Evolutionary conservation across 2,888 invertebrate species (phyloP).

Genomic region (Caenorhabditis becei): DNA sequence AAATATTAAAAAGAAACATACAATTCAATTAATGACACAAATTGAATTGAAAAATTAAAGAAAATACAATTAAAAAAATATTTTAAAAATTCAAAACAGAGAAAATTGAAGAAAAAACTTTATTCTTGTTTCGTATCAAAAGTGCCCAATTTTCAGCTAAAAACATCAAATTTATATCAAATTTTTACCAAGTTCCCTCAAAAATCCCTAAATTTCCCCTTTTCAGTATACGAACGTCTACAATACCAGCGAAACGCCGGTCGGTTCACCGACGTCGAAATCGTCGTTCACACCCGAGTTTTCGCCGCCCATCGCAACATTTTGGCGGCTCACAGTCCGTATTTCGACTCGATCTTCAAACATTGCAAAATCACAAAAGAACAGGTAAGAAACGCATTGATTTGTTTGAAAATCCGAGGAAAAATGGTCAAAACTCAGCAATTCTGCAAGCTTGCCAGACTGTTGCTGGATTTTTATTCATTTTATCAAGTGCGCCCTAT

Average conservation of each 20-base stretch:
- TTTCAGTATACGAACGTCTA: conserved; percentile 82
- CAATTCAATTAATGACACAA: too few species aligned
- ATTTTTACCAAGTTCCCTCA: too few species aligned
- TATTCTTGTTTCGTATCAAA: too few species aligned
- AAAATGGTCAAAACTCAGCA: conserved; percentile 1
- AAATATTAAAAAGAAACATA: too few species aligned
- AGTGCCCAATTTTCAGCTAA: too few species aligned
- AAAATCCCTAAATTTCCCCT: not conserved
- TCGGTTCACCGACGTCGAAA: conserved; percentile 84
- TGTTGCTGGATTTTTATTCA: too few species aligned
- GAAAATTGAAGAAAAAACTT: too few species aligned
- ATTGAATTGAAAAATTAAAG: not conserved
- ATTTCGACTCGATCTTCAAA: conserved; percentile 86
- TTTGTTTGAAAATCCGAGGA: not conserved
- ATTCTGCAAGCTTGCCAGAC: not conserved
- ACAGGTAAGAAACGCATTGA: conserved; percentile 54
- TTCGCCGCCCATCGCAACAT: conserved; percentile 86
- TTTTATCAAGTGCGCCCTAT: too few species aligned
- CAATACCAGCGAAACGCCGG: conserved; percentile 84
- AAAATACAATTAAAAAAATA: too few species aligned
- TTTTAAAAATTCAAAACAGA: too few species aligned
- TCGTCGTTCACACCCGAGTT: conserved; percentile 85
- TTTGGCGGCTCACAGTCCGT: conserved; percentile 86
- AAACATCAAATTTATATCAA: too few species aligned
- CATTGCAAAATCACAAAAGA: conserved; percentile 82